phyloP scores from a whole-genome alignment of 2,113 vertebrate species.

The Salminus brasiliensis region DNA sequence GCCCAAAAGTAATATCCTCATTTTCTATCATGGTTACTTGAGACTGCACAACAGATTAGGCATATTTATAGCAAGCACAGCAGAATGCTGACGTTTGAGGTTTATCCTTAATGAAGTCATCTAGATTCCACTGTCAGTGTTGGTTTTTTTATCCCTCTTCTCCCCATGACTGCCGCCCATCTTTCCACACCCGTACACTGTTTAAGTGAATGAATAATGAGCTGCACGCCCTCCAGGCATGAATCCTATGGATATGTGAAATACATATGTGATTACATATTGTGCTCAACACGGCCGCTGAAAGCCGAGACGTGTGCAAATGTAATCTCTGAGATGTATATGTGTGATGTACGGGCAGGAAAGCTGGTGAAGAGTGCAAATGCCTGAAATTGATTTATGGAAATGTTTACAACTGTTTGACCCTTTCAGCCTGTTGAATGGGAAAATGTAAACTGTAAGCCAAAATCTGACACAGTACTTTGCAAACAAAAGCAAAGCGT shows the following conservation, averaged over 20 bases:
- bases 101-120: slow-evolving; percentile 67
- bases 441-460: slow-evolving; percentile 19
- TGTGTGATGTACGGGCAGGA: slow-evolving; percentile 20
- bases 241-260: slow-evolving; percentile 62
- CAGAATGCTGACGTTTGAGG: slow-evolving; percentile 52
- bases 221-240: slow-evolving; percentile 59
- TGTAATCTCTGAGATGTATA: slow-evolving; percentile 45
- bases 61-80: background rate
- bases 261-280: slow-evolving; percentile 55
- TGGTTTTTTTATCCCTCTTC: too few relatives aligned
- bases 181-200: slow-evolving; percentile 43
- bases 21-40: background rate
- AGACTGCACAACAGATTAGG: slow-evolving; percentile 8
- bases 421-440: slow-evolving; percentile 27
- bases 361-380: slow-evolving; percentile 15
- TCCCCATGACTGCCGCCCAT: slow-evolving; percentile 64
- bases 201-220: slow-evolving; percentile 66
- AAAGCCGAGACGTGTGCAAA: slow-evolving; percentile 47
- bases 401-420: slow-evolving; percentile 45
- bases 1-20: background rate
- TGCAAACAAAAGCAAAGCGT: background rate
- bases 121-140: slow-evolving; percentile 55
- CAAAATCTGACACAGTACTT: slow-evolving; percentile 15
- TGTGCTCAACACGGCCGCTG: slow-evolving; percentile 37
- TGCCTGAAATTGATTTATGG: slow-evolving; percentile 51